These are phyloP conservation scores for Intellagama lesueurii DNA, from an alignment of 2,797 vertebrate genomes.

Conservation along the genomic window DNA sequence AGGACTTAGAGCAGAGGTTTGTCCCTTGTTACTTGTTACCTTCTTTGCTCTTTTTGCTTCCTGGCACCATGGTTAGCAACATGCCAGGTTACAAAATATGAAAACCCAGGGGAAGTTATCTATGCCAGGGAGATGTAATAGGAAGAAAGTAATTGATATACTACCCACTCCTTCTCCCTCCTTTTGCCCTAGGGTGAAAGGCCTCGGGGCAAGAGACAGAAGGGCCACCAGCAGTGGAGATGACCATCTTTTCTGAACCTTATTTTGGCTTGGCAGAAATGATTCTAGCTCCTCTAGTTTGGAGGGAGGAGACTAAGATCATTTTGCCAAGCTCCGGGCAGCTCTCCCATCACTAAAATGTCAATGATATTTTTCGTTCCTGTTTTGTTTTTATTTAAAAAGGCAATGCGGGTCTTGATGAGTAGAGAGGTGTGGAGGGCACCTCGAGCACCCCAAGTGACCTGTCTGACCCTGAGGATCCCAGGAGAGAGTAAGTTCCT, in stretches of 20 bases:
- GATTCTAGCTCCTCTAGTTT: neutral
- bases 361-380: too few relatives aligned
- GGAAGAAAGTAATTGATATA: neutral
- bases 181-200: too few relatives aligned
- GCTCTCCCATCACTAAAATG: neutral
- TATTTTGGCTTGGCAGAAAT: neutral
- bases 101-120: neutral
- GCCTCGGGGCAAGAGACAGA: too few relatives aligned
- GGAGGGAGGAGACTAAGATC: neutral
- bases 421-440: too few relatives aligned
- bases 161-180: neutral
- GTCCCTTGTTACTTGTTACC: neutral
- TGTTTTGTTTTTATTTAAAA: too few relatives aligned
- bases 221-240: too few relatives aligned
- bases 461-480: too few relatives aligned
- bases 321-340: neutral
- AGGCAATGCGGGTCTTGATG: too few relatives aligned
- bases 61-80: neutral
- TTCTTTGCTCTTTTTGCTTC: neutral
- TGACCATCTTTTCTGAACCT: neutral
- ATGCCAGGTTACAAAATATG: neutral
- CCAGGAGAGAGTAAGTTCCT: too few relatives aligned
- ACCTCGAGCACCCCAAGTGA: too few relatives aligned
- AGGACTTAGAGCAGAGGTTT: too few relatives aligned
- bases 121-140: neutral